Evolutionary conservation across 2,888 invertebrate genomes (phyloP).

Genomic region (Hoplodrina blanda): DNA sequence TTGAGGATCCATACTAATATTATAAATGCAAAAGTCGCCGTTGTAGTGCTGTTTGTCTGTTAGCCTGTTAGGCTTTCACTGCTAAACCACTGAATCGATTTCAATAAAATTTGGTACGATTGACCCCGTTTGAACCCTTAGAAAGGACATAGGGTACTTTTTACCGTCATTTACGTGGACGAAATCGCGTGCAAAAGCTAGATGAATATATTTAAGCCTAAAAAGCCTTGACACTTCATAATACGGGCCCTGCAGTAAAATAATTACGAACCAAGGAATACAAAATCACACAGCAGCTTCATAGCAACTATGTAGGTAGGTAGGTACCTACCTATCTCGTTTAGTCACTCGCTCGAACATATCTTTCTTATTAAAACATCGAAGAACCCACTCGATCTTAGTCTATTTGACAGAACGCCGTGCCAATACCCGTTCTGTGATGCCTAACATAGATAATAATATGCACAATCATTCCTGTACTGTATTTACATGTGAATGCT

Average conservation of each 20-base stretch:
- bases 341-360: conserved; percentile 53
- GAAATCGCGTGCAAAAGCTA: no score
- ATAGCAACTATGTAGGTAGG: neutral
- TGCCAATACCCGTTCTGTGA: conserved; percentile 52
- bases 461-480: conserved; percentile 50
- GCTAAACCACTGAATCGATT: no score
- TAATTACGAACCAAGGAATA: neutral
- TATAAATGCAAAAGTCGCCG: no score
- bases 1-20: no score
- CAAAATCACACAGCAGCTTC: neutral
- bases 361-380: conserved; percentile 63
- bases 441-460: conserved; percentile 44
- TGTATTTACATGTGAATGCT: conserved; percentile 40
- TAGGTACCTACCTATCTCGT: conserved; percentile 9
- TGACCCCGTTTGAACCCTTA: no score
- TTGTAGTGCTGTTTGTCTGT: no score
- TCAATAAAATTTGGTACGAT: no score
- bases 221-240: no score
- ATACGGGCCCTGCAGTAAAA: neutral
- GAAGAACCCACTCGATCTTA: conserved; percentile 69
- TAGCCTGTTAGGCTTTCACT: no score
- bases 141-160: no score
- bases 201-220: no score
- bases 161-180: no score
- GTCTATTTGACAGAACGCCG: conserved; percentile 68